Evolutionary conservation across 1,140 invertebrate genomes (phyloP).

Genomic region (Scaptodrosophila lebanonensis): DNA sequence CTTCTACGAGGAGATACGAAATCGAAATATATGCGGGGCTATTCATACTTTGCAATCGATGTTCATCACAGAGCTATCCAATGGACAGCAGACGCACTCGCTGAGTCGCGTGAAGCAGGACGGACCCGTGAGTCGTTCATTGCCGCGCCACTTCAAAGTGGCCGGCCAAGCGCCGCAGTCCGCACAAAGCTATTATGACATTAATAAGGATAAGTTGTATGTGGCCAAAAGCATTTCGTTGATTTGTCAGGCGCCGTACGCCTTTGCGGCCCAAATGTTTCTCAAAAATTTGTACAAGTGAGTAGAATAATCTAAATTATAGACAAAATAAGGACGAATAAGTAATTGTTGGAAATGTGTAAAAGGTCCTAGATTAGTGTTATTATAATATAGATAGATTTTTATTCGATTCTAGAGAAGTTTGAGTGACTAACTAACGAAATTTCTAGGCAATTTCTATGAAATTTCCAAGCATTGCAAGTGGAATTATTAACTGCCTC

Average conservation of each 20-base stretch:
- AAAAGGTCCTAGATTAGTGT: too few species aligned
- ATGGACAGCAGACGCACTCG: conserved; percentile 83
- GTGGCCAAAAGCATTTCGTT: conserved; percentile 97
- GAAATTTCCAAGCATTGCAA: too few species aligned
- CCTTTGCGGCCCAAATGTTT: conserved; percentile 90
- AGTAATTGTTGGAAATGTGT: too few species aligned
- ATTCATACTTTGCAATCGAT: conserved; percentile 95
- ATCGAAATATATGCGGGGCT: conserved; percentile 93
- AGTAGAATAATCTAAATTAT: conserved; percentile 54
- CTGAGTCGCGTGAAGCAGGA: conserved; percentile 80
- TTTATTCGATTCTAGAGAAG: too few species aligned
- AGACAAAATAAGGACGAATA: too few species aligned
- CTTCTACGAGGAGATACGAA: conserved; percentile 96
- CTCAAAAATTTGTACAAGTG: conserved; percentile 91
- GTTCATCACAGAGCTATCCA: conserved; percentile 93
- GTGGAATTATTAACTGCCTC: too few species aligned
- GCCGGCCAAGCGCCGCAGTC: conserved; percentile 85
- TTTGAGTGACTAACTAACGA: too few species aligned
- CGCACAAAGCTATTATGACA: conserved; percentile 92
- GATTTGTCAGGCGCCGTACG: conserved; percentile 93
- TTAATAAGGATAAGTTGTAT: conserved; percentile 93
- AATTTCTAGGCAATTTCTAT: too few species aligned
- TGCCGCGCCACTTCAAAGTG: conserved; percentile 92
- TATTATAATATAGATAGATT: too few species aligned
- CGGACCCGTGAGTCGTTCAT: conserved; percentile 83